These are phyloP conservation scores for Byasa hedistus DNA, from an alignment of 2,888 invertebrate genomes.

Conservation along the genomic window DNA sequence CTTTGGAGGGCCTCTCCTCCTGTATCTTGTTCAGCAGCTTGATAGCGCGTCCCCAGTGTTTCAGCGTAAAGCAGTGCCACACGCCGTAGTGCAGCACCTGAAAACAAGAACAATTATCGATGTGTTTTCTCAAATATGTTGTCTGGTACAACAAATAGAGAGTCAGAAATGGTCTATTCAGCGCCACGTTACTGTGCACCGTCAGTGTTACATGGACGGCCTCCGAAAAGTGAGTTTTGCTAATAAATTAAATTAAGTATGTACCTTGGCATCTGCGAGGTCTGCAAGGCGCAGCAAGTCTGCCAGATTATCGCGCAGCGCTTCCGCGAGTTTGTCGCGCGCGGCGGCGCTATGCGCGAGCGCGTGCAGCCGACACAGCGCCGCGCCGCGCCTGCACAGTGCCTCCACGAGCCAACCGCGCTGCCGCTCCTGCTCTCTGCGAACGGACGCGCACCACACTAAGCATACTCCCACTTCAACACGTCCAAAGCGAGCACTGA, in stretches of 20 bases:
- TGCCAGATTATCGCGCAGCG: constrained; percentile 49
- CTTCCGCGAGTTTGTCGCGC: constrained; percentile 74
- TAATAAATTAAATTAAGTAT: not conserved
- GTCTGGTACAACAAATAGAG: too few species aligned
- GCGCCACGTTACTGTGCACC: too few species aligned
- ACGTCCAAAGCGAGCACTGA: too few species aligned
- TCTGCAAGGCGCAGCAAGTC: constrained; percentile 91
- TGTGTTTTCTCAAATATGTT: too few species aligned
- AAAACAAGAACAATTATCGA: constrained; percentile 10
- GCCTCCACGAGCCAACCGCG: constrained; percentile 90
- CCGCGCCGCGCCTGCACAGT: constrained; percentile 86
- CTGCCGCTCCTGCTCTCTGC: constrained; percentile 91
- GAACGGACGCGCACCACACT: constrained; percentile 10
- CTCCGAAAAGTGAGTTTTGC: too few species aligned
- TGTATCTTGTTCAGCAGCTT: constrained; percentile 87
- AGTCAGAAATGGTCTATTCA: too few species aligned
- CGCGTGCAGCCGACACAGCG: constrained; percentile 82
- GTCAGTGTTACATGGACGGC: too few species aligned
- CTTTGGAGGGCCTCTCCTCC: constrained; percentile 89
- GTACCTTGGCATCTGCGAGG: constrained; percentile 84
- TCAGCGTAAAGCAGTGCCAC: constrained; percentile 89
- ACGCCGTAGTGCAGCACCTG: constrained; percentile 88
- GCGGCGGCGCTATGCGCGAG: constrained; percentile 69
- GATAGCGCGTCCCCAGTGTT: constrained; percentile 90
- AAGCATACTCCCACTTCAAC: too few species aligned